phyloP scores from a whole-genome alignment of 2,888 invertebrate genomes.

The Mechanitis messenoides region DNA sequence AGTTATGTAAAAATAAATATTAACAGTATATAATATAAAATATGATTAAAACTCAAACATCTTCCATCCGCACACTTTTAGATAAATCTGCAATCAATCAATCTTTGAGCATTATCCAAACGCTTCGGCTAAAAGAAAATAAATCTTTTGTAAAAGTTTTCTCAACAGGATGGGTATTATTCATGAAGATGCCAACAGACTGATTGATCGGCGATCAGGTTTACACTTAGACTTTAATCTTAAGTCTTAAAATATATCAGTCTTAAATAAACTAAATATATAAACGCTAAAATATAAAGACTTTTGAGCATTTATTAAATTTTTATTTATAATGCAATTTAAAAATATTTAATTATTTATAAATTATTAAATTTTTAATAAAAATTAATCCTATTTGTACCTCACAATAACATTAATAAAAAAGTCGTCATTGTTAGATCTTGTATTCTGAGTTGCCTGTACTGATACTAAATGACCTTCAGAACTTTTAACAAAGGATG shows the following conservation, averaged over 20 bases:
- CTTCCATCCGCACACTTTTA: slow-evolving; percentile 34
- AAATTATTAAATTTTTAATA: too few relatives aligned
- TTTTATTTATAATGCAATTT: too few relatives aligned
- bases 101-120: slow-evolving; percentile 64
- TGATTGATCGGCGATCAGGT: slow-evolving; percentile 65
- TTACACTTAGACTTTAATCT: slow-evolving; percentile 21
- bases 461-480: slow-evolving; percentile 5
- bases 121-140: slow-evolving; percentile 56
- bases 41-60: slow-evolving; percentile 5
- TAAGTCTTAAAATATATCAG: slow-evolving; percentile 1
- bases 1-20: too few relatives aligned
- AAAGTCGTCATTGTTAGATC: neutral
- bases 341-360: too few relatives aligned
- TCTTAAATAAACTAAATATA: slow-evolving; percentile 2
- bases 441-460: neutral
- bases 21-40: neutral
- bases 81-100: slow-evolving; percentile 70
- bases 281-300: neutral
- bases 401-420: too few relatives aligned
- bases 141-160: slow-evolving; percentile 73
- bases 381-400: too few relatives aligned
- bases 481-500: slow-evolving; percentile 6
- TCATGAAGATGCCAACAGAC: slow-evolving; percentile 65
- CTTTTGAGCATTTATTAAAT: neutral
- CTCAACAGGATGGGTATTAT: slow-evolving; percentile 66